Evolutionary conservation across 2,113 vertebrate species (phyloP), one percentile per base, ranked within the genome.

Genomic region (Xenopus tropicalis): DNA sequence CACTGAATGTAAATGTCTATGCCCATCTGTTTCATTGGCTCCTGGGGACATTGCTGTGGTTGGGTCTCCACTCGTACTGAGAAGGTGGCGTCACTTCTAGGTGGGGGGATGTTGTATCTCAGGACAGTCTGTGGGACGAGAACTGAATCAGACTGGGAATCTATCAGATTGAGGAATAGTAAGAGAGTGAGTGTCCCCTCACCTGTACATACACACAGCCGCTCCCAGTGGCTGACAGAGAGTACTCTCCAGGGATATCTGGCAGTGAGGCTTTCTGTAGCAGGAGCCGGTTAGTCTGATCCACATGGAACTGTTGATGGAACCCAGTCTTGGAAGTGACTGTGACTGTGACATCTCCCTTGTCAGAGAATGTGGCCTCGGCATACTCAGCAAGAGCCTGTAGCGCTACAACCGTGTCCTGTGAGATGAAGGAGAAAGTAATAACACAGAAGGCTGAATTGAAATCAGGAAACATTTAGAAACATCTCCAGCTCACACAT

Each of bases 91-190:
- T 82, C 67, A 21, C 66, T 66, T 57, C 78, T 80, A 0, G 25
- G 62, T 8, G 85, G 81, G 21, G 83, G 77, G 73, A 90, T 77
- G 1, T 89, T 91, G 69, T 90, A 91, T 81, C 77, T 85, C 78
- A 91, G 79, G 61, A 83, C 85, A 37, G 85, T 86, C 89, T 91
- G 75, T 4, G 51, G 68, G 14, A 24, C 79, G 72, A 61, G n/a
- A 12, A 61, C 14, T 14, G 11, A 43, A 2, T 20, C 23, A 9
- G 71, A 44, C 9, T 86, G 24, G 69, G 89, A 48, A 11, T 73
- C 29, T 37, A 7, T 3, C 29, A 37, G 29, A 37, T 37, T 37
- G 29, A 37, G 29, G 29, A 37, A 37, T 9, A 37, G 29, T 37
- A 37, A 37, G 29, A 37, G 29, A 9, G 29, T 37, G 29, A 37